These are phyloP conservation scores for Cromileptes altivelis DNA, from an alignment of 2,113 vertebrate species.

Conservation along the genomic window DNA sequence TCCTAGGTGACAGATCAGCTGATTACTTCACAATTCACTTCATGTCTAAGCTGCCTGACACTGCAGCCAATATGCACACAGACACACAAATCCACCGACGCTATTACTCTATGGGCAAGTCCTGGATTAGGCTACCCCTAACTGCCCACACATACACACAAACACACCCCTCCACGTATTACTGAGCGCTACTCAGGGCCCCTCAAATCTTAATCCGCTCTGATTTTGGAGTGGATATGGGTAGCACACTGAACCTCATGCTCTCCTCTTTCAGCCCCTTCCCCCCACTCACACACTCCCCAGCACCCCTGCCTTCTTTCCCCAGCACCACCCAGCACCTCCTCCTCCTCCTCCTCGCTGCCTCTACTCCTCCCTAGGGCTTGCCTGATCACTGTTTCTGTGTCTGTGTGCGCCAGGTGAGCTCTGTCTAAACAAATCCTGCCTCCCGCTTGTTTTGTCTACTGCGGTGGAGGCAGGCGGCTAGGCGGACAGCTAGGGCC, in stretches of 20 bases:
- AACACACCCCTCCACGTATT: constrained; percentile 33
- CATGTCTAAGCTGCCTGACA: background rate
- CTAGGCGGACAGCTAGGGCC: constrained; percentile 50
- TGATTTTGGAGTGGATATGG: constrained; percentile 53
- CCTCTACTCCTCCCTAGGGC: constrained; percentile 65
- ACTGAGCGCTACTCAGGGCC: constrained; percentile 45
- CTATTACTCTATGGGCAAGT: constrained; percentile 34
- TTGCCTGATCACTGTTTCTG: constrained; percentile 75
- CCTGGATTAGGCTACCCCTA: constrained; percentile 46
- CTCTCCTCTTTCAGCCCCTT: constrained; percentile 23
- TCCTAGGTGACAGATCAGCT: constrained; percentile 32
- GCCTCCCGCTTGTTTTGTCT: constrained; percentile 84
- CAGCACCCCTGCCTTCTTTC: constrained; percentile 11
- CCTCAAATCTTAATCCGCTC: constrained; percentile 65
- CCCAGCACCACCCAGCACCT: constrained; percentile 5
- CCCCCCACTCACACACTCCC: constrained; percentile 31
- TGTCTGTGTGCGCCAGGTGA: constrained; percentile 82
- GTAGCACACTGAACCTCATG: constrained; percentile 32
- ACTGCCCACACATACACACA: constrained; percentile 32
- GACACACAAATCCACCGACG: constrained; percentile 50
- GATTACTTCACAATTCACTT: constrained; percentile 11
- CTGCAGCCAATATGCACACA: constrained; percentile 38
- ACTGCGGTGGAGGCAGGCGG: constrained; percentile 63
- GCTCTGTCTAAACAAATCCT: constrained; percentile 83
- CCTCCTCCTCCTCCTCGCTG: constrained; percentile 23